Evolutionary conservation across 2,113 vertebrate genomes (phyloP).

Genomic region (Passerina amoena): DNA sequence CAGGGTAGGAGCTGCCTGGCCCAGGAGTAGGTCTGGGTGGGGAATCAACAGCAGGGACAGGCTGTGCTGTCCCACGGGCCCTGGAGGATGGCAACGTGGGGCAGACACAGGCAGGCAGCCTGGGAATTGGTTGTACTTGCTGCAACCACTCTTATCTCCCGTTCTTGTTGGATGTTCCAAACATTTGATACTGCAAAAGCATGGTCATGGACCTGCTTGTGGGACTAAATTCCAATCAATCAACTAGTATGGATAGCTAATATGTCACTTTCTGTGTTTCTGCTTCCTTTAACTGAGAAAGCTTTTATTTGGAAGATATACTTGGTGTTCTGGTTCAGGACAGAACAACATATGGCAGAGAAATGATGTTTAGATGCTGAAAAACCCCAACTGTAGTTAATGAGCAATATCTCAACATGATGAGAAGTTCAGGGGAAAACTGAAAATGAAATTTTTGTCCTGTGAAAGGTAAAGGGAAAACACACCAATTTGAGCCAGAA

Average conservation of each 20-base stretch:
- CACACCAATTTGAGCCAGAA: rapidly evolving
- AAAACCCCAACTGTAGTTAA: not conserved
- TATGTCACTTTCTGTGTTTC: not conserved
- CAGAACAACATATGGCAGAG: not conserved
- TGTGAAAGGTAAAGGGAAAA: not conserved
- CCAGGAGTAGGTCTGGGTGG: not conserved
- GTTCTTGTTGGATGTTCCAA: not conserved
- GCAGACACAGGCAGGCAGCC: not conserved
- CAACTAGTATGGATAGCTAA: not conserved
- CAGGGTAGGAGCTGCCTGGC: not conserved
- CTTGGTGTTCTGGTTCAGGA: not conserved
- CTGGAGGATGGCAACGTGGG: rapidly evolving
- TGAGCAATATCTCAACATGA: not conserved
- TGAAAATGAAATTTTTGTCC: not conserved
- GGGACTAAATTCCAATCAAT: not conserved
- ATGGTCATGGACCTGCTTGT: rapidly evolving
- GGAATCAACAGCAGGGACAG: not conserved
- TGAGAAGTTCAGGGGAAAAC: not conserved
- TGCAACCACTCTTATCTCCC: not conserved
- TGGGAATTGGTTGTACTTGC: not conserved
- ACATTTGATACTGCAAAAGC: not conserved
- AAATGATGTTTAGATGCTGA: not conserved
- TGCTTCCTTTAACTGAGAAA: not conserved
- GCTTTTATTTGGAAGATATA: not conserved
- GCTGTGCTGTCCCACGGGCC: not conserved